phyloP scores from a whole-genome alignment of 2,888 invertebrate species.

The Dasypolia templi region DNA sequence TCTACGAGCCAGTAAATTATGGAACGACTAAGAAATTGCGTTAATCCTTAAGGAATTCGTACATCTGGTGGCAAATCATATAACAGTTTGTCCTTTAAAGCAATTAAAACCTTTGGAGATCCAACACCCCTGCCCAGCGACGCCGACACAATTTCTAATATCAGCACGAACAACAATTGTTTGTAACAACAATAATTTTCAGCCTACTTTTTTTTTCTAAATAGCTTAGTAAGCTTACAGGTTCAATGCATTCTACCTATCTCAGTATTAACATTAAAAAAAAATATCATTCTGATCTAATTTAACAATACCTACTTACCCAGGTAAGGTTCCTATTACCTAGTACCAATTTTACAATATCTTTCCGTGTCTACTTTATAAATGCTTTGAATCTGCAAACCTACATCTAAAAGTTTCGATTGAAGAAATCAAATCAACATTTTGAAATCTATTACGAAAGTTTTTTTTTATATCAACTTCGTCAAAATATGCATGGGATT shows the following conservation, averaged over 20 bases:
- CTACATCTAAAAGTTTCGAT: conserved; percentile 18
- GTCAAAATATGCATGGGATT: conserved; percentile 18
- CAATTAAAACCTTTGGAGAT: conserved; percentile 40
- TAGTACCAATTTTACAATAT: conserved; percentile 4
- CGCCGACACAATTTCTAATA: conserved; percentile 71
- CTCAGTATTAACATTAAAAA: neutral
- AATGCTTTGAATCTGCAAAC: conserved; percentile 48
- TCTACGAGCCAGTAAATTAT: neutral
- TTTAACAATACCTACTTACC: conserved; percentile 21
- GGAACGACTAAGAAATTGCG: neutral
- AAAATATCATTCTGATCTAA: conserved; percentile 30
- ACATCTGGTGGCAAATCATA: neutral
- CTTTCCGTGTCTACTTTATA: neutral
- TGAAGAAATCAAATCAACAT: conserved; percentile 37
- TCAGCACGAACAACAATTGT: conserved; percentile 75
- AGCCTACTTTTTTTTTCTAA: conserved; percentile 60
- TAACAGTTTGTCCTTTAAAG: neutral
- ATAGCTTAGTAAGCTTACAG: conserved; percentile 50
- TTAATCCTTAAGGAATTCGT: neutral
- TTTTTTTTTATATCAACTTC: neutral
- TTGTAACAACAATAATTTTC: conserved; percentile 64
- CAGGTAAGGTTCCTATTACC: neutral
- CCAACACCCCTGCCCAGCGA: conserved; percentile 42
- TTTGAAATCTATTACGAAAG: neutral
- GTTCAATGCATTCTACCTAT: conserved; percentile 27